phyloP scores from a whole-genome alignment of 2,113 vertebrate species.

The Dicrurus megarhynchus region DNA sequence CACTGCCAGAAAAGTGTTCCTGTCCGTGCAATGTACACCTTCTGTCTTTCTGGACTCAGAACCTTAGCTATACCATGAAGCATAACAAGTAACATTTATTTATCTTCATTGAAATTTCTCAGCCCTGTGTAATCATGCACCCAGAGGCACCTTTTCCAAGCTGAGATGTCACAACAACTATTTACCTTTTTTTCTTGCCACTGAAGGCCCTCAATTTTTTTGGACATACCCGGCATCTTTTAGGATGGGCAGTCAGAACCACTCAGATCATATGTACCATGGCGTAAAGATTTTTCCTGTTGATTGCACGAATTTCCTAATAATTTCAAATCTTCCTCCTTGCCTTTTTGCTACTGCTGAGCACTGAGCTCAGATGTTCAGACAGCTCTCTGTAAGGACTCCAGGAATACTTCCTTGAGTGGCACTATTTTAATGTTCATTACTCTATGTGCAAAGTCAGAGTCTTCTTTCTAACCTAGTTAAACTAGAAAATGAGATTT shows the following conservation, averaged over 20 bases:
- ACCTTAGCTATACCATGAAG: background rate
- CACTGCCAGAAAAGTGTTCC: background rate
- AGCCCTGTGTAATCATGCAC: background rate
- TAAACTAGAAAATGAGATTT: constrained; percentile 14
- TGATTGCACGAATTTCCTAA: background rate
- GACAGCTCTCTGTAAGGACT: background rate
- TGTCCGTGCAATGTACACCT: background rate
- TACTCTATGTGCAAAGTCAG: background rate
- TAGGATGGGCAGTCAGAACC: background rate
- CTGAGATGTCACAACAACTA: background rate
- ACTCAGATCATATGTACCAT: background rate
- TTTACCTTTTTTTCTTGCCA: background rate
- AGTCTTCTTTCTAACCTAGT: background rate
- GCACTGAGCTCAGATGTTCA: background rate
- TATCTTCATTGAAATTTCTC: background rate
- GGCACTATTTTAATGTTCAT: background rate
- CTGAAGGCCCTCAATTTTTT: background rate
- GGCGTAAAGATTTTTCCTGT: background rate
- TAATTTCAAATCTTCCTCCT: background rate
- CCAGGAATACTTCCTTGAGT: background rate
- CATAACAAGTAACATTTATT: background rate
- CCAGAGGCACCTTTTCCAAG: background rate
- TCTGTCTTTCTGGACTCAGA: background rate
- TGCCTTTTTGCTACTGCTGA: background rate
- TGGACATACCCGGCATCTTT: background rate